Conservation (phyloP, 2,113 vertebrate genomes). For the Rhea pennata region DNA sequence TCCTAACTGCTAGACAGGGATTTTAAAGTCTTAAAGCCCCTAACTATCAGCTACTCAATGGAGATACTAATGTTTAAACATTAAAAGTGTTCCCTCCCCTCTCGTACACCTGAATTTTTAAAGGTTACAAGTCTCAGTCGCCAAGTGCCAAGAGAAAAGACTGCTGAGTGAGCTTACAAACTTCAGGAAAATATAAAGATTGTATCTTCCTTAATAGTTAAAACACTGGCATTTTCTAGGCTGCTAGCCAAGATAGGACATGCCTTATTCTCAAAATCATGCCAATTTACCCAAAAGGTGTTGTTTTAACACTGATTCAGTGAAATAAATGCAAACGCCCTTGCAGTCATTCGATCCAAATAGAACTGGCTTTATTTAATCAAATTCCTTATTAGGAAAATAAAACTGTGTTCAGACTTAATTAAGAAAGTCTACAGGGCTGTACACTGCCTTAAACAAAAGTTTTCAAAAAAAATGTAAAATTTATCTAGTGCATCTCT, state of each 20-base stretch:
- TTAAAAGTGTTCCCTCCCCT: not conserved
- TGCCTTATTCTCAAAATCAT: not conserved
- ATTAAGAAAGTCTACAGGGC: not conserved
- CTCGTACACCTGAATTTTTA: not conserved
- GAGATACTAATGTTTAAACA: not conserved
- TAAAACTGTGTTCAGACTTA: not conserved
- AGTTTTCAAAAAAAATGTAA: not conserved
- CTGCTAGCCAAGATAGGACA: not conserved
- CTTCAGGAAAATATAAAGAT: not conserved
- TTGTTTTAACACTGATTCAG: not conserved
- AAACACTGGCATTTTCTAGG: not conserved
- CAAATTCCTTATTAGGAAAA: not conserved
- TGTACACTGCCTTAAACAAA: not conserved
- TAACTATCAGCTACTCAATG: not conserved
- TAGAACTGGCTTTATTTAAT: not conserved
- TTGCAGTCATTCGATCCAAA: not conserved
- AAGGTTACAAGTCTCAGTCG: not conserved
- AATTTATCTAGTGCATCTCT: not conserved
- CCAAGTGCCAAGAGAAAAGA: not conserved
- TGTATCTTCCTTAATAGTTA: not conserved
- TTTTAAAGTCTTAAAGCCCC: not conserved
- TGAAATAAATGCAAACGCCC: not conserved
- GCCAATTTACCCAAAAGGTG: not conserved
- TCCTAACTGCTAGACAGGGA: not conserved
- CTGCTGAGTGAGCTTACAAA: not conserved